Evolutionary conservation across 2,797 vertebrate genomes (phyloP).

Genomic region (Lagorchestes hirsutus): DNA sequence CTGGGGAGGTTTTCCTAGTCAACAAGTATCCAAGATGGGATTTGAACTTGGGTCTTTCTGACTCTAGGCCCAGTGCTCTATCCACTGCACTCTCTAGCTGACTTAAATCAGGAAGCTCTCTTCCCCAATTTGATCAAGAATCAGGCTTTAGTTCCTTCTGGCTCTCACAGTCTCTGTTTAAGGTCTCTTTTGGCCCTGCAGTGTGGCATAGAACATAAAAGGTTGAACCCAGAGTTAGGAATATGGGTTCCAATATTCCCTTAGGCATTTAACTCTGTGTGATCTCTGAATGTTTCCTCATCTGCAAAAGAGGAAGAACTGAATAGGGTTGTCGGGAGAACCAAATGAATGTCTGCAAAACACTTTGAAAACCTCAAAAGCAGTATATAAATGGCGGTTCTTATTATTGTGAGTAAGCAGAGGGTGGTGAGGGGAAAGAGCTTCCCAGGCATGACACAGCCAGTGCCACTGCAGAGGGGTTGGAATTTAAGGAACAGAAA

Average conservation of each 20-base stretch:
- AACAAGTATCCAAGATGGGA: background rate
- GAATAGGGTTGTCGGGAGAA: background rate
- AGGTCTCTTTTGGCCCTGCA: background rate
- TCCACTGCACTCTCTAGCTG: background rate
- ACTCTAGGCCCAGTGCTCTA: background rate
- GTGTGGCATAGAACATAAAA: background rate
- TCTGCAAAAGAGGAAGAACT: conserved; percentile 13
- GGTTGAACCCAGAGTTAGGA: background rate
- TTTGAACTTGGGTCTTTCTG: background rate
- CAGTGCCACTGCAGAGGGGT: background rate
- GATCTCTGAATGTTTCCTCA: conserved; percentile 10
- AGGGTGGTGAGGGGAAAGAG: background rate
- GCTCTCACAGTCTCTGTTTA: background rate
- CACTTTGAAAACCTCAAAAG: background rate
- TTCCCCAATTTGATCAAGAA: background rate
- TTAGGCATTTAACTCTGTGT: background rate
- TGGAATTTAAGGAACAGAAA: background rate
- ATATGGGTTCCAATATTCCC: background rate
- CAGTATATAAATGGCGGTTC: conserved; percentile 16
- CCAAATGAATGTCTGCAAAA: background rate
- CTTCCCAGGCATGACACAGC: background rate
- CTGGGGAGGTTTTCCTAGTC: background rate
- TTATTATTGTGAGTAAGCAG: background rate
- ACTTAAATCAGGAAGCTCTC: background rate
- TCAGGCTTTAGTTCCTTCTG: background rate